Percentiles rank a stretch among this genome's conserved stretches.
Evolutionary conservation across 2,888 invertebrate species (phyloP).

Genomic region (Onchidella celtica): DNA sequence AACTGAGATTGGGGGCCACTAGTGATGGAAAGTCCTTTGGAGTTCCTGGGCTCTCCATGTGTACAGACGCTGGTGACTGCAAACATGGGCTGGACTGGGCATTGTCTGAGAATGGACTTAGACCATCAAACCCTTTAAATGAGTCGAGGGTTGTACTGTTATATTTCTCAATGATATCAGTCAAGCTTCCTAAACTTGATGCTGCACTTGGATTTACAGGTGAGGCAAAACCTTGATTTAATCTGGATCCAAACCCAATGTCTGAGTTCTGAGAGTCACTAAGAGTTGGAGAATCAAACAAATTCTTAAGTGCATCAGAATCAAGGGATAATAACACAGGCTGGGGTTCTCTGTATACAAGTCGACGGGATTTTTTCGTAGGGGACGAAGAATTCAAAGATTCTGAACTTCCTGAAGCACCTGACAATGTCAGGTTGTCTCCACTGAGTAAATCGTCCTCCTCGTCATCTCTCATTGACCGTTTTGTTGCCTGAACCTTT

Average conservation of each 20-base stretch:
- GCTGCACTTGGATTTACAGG: not conserved
- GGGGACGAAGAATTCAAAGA: not conserved
- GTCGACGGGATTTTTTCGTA: constrained; percentile 17
- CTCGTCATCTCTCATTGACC: not conserved
- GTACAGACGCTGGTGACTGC: not conserved
- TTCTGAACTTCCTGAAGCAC: not conserved
- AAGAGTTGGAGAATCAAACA: constrained; percentile 21
- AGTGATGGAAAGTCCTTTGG: not conserved
- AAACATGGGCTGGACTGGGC: not conserved
- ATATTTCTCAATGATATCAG: constrained; percentile 26
- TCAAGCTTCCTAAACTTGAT: constrained; percentile 23
- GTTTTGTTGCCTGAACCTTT: not conserved
- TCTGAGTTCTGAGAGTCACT: constrained; percentile 34
- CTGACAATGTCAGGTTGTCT: constrained; percentile 3
- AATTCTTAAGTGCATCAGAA: constrained; percentile 14
- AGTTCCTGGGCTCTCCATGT: not conserved
- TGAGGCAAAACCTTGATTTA: not conserved
- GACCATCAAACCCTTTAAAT: constrained; percentile 15
- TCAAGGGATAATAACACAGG: constrained; percentile 19
- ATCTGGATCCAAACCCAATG: not conserved
- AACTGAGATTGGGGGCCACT: too few relatives aligned
- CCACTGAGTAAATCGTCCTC: not conserved
- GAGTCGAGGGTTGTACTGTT: constrained; percentile 14
- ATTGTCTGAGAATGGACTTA: not conserved
- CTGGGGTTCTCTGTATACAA: constrained; percentile 12